Base-by-base conservation (phyloP, 2,113 vertebrate genomes). In the Tetrao urogallus region DNA sequence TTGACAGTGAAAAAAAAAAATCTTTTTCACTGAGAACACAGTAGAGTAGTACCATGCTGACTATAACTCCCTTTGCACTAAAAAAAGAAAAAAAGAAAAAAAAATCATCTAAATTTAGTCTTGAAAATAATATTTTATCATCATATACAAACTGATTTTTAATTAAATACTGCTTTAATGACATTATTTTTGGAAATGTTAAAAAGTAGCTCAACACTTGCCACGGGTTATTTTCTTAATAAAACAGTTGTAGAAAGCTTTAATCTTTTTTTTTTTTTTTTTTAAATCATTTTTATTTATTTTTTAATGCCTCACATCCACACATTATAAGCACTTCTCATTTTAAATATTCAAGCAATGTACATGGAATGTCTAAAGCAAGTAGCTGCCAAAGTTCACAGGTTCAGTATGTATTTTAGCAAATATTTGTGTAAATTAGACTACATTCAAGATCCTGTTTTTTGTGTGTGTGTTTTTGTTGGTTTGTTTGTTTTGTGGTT, bases 161-260 rank as follows among this genome's bases (percentile, higher is more conserved):
- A 95, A 92, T 93, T 94, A 93, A 95, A 82, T 81, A 87, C 79
- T 88, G 30, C 42, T 89, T 95, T 78, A 96, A 79, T 88, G 4
- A 89, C 75, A 86, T 75, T 91, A 76, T 77, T 91, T 70, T 61
- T 34, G 43, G 65, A 91, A 67, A 90, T 42, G 75, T 69, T 45
- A 50, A 73, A 87, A 94, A 83, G 42, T 36, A 90, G 50, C 75
- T 95, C 52, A 92, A 73, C 42, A 73, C 18, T 93, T 91, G 50
- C 84, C 67, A 74, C 25, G 66, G 73, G 75, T 82, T 93, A 91
- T 94, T 94, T 94, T 94, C 63, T 80, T 93, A 84, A 90, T 84
- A 77, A 94, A 90, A 57, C 45, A 75, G 32, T 78, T 54, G 15
- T 28, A 9, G 48, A 93, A 91, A 89, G 30, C 71, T 90, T 91